Conservation (phyloP, 2,888 invertebrate species). For the Xestia ashworthii region DNA sequence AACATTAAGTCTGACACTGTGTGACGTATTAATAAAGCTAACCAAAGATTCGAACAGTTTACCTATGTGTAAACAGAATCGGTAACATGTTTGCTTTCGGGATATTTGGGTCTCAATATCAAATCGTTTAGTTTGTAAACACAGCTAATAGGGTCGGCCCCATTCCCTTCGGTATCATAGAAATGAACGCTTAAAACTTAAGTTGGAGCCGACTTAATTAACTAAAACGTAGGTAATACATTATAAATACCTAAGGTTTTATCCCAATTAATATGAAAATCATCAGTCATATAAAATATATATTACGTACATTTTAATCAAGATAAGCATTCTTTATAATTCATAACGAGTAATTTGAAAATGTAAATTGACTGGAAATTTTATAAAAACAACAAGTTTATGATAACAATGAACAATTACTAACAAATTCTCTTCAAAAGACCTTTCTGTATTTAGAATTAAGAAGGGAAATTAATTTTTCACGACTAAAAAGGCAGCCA, state of each 20-base stretch:
- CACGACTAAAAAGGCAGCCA: constrained; percentile 76
- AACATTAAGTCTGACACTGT: not conserved
- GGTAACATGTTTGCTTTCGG: constrained; percentile 47
- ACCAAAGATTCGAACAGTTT: constrained; percentile 36
- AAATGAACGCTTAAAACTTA: constrained; percentile 57
- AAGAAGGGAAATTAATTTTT: constrained; percentile 77
- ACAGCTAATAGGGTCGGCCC: constrained; percentile 40
- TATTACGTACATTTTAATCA: constrained; percentile 30
- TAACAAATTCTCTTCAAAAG: constrained; percentile 66
- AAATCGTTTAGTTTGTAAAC: constrained; percentile 52
- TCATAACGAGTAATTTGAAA: constrained; percentile 43
- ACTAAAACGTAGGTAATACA: constrained; percentile 45
- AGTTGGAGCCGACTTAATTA: constrained; percentile 58
- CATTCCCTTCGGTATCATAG: constrained; percentile 51
- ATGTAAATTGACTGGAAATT: constrained; percentile 29
- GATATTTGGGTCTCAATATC: constrained; percentile 53
- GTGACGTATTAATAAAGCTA: constrained; percentile 30
- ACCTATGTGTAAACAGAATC: constrained; percentile 55
- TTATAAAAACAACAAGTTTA: constrained; percentile 34
- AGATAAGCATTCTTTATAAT: constrained; percentile 29
- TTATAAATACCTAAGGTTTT: constrained; percentile 49
- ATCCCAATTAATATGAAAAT: constrained; percentile 55
- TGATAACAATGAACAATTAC: constrained; percentile 64
- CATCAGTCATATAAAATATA: constrained; percentile 38
- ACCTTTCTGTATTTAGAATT: constrained; percentile 73